Evolutionary conservation across 2,888 invertebrate species (phyloP).

Genomic region (Synergus gifuensis): DNA sequence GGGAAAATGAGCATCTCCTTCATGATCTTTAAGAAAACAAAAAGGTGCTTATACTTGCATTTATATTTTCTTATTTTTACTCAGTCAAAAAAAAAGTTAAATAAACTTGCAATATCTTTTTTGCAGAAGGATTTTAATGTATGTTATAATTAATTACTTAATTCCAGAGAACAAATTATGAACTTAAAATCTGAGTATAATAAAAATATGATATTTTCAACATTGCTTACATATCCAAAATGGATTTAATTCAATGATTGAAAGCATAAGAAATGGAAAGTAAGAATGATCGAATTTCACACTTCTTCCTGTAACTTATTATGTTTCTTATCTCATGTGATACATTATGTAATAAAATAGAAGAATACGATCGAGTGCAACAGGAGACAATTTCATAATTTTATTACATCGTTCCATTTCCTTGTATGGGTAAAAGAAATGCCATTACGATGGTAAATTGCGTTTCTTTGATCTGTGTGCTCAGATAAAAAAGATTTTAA

Average conservation of each 20-base stretch:
- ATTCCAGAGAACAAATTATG: too few species aligned
- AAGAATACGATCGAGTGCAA: not conserved
- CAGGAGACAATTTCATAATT: not conserved
- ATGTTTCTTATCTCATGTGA: not conserved
- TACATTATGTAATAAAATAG: not conserved
- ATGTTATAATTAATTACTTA: too few species aligned
- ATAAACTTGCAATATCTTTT: too few species aligned
- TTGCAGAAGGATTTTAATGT: too few species aligned
- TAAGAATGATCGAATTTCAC: not conserved
- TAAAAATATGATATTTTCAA: conserved; percentile 49
- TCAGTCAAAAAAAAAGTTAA: too few species aligned
- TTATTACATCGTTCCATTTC: not conserved
- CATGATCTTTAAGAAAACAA: not conserved
- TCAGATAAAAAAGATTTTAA: not conserved
- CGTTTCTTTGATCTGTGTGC: not conserved
- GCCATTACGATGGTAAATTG: not conserved
- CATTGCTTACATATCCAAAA: not conserved
- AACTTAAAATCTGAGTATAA: too few species aligned
- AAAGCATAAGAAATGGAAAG: not conserved
- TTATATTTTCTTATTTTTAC: too few species aligned
- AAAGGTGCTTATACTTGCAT: not conserved
- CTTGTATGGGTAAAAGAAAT: conserved; percentile 5
- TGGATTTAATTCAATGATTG: too few species aligned
- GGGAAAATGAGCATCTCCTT: not conserved
- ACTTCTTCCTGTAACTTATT: not conserved